Conservation (phyloP, 1,140 invertebrate genomes). For the Metaphire vulgaris region DNA sequence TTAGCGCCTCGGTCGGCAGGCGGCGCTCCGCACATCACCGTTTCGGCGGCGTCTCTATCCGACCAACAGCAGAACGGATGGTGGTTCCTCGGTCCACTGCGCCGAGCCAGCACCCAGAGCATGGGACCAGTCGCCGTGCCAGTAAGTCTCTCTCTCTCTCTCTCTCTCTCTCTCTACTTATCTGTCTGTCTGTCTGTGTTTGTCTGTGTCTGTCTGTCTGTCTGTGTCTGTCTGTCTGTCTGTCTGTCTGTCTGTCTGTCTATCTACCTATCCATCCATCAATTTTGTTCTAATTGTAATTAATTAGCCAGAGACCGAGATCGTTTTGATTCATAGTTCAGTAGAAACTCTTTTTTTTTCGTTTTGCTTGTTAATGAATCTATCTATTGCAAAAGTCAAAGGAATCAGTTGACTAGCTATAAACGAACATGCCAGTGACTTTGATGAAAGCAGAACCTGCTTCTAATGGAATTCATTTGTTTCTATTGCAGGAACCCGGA, state of each 20-base stretch:
- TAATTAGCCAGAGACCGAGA: not conserved
- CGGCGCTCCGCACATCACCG: slow-evolving; percentile 24
- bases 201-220: too few species aligned
- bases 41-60: slow-evolving; percentile 24
- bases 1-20: slow-evolving; percentile 10
- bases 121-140: slow-evolving; percentile 31
- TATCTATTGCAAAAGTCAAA: too few species aligned
- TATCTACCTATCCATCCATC: too few species aligned
- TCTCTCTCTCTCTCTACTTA: too few species aligned
- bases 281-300: not conserved
- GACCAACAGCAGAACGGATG: slow-evolving; percentile 6
- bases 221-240: not conserved
- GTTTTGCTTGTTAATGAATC: not conserved
- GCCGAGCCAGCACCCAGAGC: slow-evolving; percentile 30
- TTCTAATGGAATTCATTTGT: too few species aligned
- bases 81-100: slow-evolving; percentile 12
- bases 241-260: not conserved
- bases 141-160: too few species aligned
- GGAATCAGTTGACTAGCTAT: too few species aligned
- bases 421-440: too few species aligned
- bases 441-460: too few species aligned
- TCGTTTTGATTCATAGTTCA: not conserved
- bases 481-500: slow-evolving; percentile 28
- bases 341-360: not conserved
- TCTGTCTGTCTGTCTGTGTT: too few species aligned